Evolutionary conservation across 2,113 vertebrate genomes (phyloP).

Genomic region (Phaetusa simplex): DNA sequence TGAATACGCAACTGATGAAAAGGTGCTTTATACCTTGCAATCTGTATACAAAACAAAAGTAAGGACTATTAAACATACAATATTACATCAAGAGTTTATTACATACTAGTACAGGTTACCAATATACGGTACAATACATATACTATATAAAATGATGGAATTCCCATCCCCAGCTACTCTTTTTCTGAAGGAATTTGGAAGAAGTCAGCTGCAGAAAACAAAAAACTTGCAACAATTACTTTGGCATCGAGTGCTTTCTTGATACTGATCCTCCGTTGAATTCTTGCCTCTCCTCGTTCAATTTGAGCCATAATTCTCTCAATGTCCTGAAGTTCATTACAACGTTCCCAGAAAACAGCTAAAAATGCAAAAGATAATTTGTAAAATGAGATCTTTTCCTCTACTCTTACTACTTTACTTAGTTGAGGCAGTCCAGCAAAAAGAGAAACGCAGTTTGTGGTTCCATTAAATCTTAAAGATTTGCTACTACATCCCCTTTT

Average conservation of each 20-base stretch:
- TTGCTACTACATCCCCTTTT: not conserved
- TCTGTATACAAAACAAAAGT: conserved; percentile 68
- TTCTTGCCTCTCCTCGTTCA: conserved; percentile 88
- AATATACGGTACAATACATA: not conserved
- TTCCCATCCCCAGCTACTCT: not conserved
- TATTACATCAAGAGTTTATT: not conserved
- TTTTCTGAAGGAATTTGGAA: not conserved
- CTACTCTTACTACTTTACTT: not conserved
- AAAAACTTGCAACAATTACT: conserved; percentile 64
- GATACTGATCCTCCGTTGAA: conserved; percentile 89
- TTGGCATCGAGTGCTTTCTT: conserved; percentile 90
- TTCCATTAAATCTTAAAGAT: not conserved
- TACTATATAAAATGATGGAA: not conserved
- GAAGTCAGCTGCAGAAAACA: not conserved
- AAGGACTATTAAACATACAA: not conserved
- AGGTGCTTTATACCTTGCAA: conserved; percentile 89
- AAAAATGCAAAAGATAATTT: conserved; percentile 48
- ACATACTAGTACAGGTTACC: not conserved
- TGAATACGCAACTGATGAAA: conserved; percentile 89
- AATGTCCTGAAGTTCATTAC: conserved; percentile 90
- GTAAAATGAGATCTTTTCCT: not conserved
- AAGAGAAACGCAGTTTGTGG: not conserved
- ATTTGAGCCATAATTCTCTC: conserved; percentile 92
- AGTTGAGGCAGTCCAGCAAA: not conserved
- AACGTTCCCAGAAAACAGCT: conserved; percentile 92